These are phyloP conservation scores for Charadrius vociferus DNA, from an alignment of 2,113 vertebrate species.

Conservation along the genomic window DNA sequence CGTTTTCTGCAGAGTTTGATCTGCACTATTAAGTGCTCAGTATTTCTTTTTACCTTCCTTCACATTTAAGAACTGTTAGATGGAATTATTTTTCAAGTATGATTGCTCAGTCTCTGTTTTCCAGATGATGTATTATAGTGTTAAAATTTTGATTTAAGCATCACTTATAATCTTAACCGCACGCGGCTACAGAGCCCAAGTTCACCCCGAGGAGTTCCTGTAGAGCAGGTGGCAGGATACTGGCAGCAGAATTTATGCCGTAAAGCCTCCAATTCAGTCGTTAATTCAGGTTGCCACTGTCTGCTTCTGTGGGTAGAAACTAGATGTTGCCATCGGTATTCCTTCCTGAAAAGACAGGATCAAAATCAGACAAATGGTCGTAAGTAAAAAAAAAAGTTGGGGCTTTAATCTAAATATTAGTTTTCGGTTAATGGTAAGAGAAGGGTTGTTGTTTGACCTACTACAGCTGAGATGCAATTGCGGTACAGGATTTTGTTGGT, in stretches of 20 bases:
- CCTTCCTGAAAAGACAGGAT: background rate
- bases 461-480: background rate
- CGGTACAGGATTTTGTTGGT: background rate
- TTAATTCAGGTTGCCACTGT: background rate
- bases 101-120: background rate
- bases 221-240: background rate
- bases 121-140: background rate
- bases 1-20: background rate
- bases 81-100: background rate
- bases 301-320: background rate
- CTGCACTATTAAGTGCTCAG: background rate
- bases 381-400: background rate
- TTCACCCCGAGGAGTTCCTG: background rate
- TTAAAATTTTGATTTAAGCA: constrained; percentile 3
- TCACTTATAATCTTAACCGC: background rate
- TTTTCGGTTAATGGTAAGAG: background rate
- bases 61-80: background rate
- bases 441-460: background rate
- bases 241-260: background rate
- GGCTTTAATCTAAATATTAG: background rate
- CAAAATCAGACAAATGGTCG: background rate
- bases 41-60: background rate
- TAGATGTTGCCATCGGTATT: background rate
- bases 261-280: background rate
- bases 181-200: background rate